These are phyloP conservation scores for Gallinago solitaria DNA, from an alignment of 2,797 vertebrate genomes.

Conservation along the genomic window DNA sequence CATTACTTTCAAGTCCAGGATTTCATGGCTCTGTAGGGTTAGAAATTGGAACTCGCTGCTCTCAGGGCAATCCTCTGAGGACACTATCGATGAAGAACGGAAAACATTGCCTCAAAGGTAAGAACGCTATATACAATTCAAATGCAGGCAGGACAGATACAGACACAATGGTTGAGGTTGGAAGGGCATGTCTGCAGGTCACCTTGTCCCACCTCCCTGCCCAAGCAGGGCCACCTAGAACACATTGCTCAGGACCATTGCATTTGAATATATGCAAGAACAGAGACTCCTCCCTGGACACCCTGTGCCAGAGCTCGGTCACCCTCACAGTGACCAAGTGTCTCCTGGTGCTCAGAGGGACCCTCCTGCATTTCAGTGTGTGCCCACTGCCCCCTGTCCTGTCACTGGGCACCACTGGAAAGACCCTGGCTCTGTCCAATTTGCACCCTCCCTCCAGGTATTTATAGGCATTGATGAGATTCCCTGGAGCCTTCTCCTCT, in stretches of 20 bases:
- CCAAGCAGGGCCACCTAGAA: neutral
- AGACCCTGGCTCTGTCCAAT: too few species aligned
- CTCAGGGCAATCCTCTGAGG: neutral
- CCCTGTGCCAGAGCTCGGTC: too few species aligned
- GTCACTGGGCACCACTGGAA: too few species aligned
- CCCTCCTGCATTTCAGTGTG: too few species aligned
- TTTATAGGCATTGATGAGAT: too few species aligned
- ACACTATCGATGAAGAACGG: neutral
- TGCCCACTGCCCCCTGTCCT: too few species aligned
- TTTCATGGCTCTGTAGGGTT: neutral
- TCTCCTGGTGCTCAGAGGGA: too few species aligned
- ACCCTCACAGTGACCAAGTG: too few species aligned
- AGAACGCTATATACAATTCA: neutral
- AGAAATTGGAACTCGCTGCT: neutral
- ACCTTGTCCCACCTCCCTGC: neutral
- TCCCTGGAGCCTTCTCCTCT: too few species aligned
- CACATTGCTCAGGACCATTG: neutral
- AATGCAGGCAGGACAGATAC: neutral
- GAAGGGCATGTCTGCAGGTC: neutral
- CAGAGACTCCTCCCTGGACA: too few species aligned
- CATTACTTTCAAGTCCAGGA: neutral
- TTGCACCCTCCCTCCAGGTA: too few species aligned
- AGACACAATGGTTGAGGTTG: neutral
- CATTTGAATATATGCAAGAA: neutral
- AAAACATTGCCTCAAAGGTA: neutral